A percentile compares a stretch with the other conserved stretches of the same genome.
Conservation (phyloP, 2,797 vertebrate species). For the Myotis planiceps region DNA sequence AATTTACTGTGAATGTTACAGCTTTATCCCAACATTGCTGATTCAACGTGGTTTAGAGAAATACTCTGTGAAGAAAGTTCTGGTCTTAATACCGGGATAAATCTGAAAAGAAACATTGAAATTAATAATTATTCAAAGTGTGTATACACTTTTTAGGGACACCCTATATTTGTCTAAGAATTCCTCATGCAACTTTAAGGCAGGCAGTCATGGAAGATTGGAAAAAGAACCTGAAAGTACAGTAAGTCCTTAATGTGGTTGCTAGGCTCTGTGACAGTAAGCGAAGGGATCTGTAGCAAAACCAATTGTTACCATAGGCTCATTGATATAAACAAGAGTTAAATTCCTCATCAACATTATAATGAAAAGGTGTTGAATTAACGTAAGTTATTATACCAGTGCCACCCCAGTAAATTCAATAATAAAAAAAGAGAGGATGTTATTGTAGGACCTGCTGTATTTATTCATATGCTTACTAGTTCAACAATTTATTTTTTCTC, state of each 20-base stretch:
- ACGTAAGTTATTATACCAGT: background rate
- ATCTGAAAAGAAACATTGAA: too few species aligned
- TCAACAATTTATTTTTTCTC: background rate
- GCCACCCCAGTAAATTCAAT: background rate
- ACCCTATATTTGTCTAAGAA: background rate
- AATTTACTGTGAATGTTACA: background rate
- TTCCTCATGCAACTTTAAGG: background rate
- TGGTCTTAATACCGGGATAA: background rate
- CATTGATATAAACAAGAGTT: background rate
- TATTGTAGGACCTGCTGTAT: background rate
- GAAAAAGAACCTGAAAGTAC: background rate
- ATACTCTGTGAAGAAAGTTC: slow-evolving; percentile 20
- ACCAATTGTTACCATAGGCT: background rate
- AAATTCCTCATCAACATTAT: background rate
- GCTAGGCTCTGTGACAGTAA: background rate
- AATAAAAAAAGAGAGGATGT: background rate
- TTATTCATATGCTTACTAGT: background rate
- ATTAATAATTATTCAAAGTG: too few species aligned
- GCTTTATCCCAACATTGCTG: slow-evolving; percentile 17
- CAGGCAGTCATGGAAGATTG: background rate
- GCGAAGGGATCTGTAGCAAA: background rate
- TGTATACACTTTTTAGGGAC: too few species aligned
- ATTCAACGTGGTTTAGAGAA: background rate
- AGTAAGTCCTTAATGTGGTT: background rate
- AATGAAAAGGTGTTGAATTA: background rate